phyloP scores from a whole-genome alignment of 2,888 invertebrate species.

The Synergus laeviventris region DNA sequence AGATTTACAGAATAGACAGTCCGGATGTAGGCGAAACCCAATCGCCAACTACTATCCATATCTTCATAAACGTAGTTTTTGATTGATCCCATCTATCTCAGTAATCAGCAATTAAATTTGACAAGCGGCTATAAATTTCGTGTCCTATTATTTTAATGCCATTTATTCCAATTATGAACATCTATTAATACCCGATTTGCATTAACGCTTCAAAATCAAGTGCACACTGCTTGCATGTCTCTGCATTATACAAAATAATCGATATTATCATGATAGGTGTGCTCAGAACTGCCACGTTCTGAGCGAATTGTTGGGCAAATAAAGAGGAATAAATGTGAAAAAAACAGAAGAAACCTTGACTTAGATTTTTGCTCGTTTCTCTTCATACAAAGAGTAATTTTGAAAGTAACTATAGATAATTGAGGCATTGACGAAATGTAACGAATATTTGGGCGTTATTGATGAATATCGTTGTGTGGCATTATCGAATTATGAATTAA shows the following conservation, averaged over 20 bases:
- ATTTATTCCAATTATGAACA: constrained; percentile 19
- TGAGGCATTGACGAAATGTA: neutral
- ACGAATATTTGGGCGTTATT: neutral
- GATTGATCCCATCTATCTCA: constrained; percentile 23
- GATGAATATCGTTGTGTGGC: constrained; percentile 28
- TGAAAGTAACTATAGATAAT: neutral
- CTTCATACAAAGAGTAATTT: neutral
- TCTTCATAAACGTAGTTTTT: neutral
- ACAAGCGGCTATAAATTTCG: constrained; percentile 17
- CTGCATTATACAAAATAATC: constrained; percentile 7
- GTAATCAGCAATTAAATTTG: constrained; percentile 26
- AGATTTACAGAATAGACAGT: no score
- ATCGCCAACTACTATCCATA: constrained; percentile 7
- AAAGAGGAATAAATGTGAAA: neutral
- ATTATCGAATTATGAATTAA: constrained; percentile 66
- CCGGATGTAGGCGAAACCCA: neutral
- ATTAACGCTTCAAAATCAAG: constrained; percentile 22
- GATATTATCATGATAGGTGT: neutral
- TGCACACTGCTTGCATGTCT: constrained; percentile 6
- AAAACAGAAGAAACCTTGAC: neutral
- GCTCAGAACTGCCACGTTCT: neutral
- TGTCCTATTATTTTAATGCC: constrained; percentile 19
- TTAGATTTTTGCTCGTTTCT: neutral
- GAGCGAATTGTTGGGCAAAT: neutral
- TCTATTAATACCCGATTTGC: constrained; percentile 21